Percentiles rank a stretch among this genome's conserved stretches.
Conservation (phyloP, 2,888 invertebrate species). For the Chirona hameri region DNA sequence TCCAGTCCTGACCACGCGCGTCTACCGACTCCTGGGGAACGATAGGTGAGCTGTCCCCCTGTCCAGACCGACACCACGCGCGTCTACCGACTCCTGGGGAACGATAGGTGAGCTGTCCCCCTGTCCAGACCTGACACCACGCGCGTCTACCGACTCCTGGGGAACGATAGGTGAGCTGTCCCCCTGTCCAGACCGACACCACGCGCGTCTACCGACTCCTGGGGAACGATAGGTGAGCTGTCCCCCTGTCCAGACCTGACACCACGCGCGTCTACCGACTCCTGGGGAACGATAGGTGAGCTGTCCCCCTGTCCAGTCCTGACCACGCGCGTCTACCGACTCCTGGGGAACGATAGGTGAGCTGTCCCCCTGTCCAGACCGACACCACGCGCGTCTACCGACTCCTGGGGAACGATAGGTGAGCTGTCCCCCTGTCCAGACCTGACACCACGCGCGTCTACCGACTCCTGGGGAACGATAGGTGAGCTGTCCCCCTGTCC, state of each 20-base stretch:
- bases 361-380: no score
- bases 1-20: conserved; percentile 60
- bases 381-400: conserved; percentile 87
- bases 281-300: conserved; percentile 67
- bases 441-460: not conserved
- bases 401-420: conserved; percentile 94
- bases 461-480: conserved; percentile 56
- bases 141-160: no score
- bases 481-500: conserved; percentile 54
- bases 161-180: no score
- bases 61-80: not conserved
- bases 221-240: conserved; percentile 82
- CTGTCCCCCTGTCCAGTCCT: not conserved
- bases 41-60: conserved; percentile 67
- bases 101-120: conserved; percentile 67
- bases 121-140: not conserved
- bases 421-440: not conserved
- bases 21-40: conserved; percentile 85
- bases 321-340: not conserved
- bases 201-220: conserved; percentile 86
- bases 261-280: not conserved
- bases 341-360: no score
- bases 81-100: no score
- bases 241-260: not conserved
- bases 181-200: no score